Base-by-base conservation (phyloP, 2,113 vertebrate species). In the Halichoeres trimaculatus region DNA sequence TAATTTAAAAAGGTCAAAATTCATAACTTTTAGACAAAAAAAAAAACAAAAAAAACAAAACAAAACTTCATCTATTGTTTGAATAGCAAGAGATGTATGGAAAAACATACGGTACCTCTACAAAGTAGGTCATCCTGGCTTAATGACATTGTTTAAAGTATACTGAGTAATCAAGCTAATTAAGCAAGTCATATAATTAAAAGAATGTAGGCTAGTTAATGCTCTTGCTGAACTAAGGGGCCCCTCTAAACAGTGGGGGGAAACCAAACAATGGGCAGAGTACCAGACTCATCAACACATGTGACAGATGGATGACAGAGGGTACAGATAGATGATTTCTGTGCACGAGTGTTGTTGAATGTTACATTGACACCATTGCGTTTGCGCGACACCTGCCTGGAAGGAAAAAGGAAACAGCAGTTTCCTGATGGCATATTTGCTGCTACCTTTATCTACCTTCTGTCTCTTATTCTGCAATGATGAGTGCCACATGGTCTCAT, bases 111-210 rank as follows among this genome's bases (percentile, higher is more conserved):
- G 34, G 11, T 22, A 4, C 38, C 47, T 24, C 24, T 50, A 38
- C 56, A 58, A 74, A 85, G 55, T 56, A 57, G 36, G 38, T 45
- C 24, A 50, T 74, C 68, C 13, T 36, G 38, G 72, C 50, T 57
- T 54, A 64, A 81, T 47, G 56, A 80, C 0, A 30, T 61, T 61
- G 59, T 63, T 81, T 85, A 85, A 74, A 80, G 83, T 84, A 87
- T 60, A 84, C 24, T 64, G 40, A 81, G 56, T 53, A 40, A 66
- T 85, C 45, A 85, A 85, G 79, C 65, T 89, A 88, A 91, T 90
- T 86, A 86, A 51, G 67, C n/a, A n/a, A 77, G 55, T 76, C 72
- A 67, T 70, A 78, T 72, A 84, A 85, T 90, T 85, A 80, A 24
- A 62, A 83, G 68, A 73, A 45, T 60, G 70, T 75, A 68, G 68